phyloP scores from a whole-genome alignment of 37 sponge, comb jelly and placozoan species.

The Oscarella lobularis region DNA sequence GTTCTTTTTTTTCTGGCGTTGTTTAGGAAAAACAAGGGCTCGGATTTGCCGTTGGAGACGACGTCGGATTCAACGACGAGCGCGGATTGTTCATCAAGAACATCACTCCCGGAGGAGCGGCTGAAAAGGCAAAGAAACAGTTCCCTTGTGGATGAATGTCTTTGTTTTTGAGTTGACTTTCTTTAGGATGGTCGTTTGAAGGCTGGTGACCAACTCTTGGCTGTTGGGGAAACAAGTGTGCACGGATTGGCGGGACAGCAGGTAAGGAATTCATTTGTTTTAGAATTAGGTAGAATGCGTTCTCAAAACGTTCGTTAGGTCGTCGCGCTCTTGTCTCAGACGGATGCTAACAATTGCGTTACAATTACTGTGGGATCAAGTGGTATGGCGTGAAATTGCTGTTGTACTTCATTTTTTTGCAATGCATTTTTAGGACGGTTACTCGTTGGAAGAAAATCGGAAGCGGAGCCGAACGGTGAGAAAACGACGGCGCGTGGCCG shows the following conservation, averaged over 20 bases:
- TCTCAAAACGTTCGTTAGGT: background rate
- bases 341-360: background rate
- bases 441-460: too few relatives aligned
- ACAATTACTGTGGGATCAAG: constrained; percentile 8
- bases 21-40: background rate
- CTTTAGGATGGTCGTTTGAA: constrained; percentile 36
- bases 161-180: background rate
- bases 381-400: too few relatives aligned
- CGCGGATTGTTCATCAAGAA: constrained; percentile 5
- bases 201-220: constrained; percentile 51
- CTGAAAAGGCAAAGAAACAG: background rate
- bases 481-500: too few relatives aligned
- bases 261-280: background rate
- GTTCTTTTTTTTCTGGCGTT: too few relatives aligned
- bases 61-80: background rate
- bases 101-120: constrained; percentile 1
- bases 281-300: too few relatives aligned
- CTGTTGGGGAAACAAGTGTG: constrained; percentile 47
- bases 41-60: constrained; percentile 8
- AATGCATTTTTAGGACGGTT: too few relatives aligned
- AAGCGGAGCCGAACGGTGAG: too few relatives aligned
- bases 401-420: too few relatives aligned
- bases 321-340: background rate
- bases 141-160: too few relatives aligned
- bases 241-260: constrained; percentile 13